Evolutionary conservation across 2,888 invertebrate genomes (phyloP).

Genomic region (Crocallis elinguaria): DNA sequence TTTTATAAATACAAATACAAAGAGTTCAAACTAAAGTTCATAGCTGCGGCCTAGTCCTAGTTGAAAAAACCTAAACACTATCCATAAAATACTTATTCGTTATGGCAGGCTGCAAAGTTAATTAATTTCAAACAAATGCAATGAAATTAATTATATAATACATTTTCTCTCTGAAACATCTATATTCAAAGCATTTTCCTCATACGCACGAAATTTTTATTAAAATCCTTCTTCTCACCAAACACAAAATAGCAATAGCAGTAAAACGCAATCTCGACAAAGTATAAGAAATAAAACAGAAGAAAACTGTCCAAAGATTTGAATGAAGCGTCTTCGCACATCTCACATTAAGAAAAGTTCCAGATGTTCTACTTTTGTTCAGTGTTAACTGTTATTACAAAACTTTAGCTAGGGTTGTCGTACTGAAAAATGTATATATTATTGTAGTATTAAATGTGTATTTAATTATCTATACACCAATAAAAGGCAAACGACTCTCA

Average conservation of each 20-base stretch:
- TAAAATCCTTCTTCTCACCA: not conserved
- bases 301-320: conserved; percentile 48
- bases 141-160: no score
- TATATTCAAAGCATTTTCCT: not conserved
- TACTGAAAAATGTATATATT: not conserved
- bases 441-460: no score
- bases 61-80: no score
- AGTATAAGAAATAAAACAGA: conserved; percentile 43
- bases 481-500: no score
- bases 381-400: conserved; percentile 62
- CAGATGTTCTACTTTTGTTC: conserved; percentile 53
- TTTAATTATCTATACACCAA: no score
- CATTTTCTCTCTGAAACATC: not conserved
- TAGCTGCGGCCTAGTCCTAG: no score
- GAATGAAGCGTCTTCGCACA: conserved; percentile 49
- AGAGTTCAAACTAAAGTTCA: not conserved
- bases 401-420: conserved; percentile 54
- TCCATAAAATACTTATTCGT: no score
- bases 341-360: conserved; percentile 53
- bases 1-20: conserved; percentile 14
- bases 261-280: conserved; percentile 34
- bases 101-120: no score
- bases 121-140: no score
- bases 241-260: conserved; percentile 12
- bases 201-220: not conserved